Percentiles rank a stretch among this genome's conserved stretches.
Evolutionary conservation across 1,140 invertebrate genomes (phyloP).

Genomic region (Homalodisca vitripennis): DNA sequence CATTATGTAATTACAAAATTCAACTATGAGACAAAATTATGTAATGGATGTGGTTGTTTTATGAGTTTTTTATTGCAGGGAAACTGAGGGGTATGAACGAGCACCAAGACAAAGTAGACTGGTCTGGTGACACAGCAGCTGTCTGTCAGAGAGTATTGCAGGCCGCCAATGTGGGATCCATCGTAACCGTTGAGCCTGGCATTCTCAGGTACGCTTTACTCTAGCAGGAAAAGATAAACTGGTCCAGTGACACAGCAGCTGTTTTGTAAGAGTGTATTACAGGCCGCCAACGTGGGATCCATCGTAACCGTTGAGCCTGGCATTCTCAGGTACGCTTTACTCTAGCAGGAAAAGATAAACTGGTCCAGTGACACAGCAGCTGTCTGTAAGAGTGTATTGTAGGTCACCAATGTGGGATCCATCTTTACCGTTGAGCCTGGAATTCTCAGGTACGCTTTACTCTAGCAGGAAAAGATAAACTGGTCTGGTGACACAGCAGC

Average conservation of each 20-base stretch:
- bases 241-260: constrained; percentile 46
- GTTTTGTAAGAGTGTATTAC: constrained; percentile 64
- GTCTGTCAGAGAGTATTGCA: constrained; percentile 66
- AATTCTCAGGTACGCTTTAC: constrained; percentile 59
- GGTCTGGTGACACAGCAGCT: constrained; percentile 46
- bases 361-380: constrained; percentile 47
- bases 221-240: constrained; percentile 51
- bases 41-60: too few species aligned
- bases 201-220: constrained; percentile 61
- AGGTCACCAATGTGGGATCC: constrained; percentile 76
- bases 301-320: constrained; percentile 61
- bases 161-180: constrained; percentile 75
- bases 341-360: constrained; percentile 51
- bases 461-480: constrained; percentile 51
- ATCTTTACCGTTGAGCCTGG: constrained; percentile 61
- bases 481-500: constrained; percentile 47
- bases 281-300: constrained; percentile 76
- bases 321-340: constrained; percentile 59
- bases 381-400: constrained; percentile 63
- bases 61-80: constrained; percentile 46
- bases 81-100: constrained; percentile 92
- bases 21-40: too few species aligned
- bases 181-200: constrained; percentile 59
- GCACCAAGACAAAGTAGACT: constrained; percentile 55
- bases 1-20: too few species aligned